phyloP scores from a whole-genome alignment of 2,113 vertebrate species.

The Tupaia tana region DNA sequence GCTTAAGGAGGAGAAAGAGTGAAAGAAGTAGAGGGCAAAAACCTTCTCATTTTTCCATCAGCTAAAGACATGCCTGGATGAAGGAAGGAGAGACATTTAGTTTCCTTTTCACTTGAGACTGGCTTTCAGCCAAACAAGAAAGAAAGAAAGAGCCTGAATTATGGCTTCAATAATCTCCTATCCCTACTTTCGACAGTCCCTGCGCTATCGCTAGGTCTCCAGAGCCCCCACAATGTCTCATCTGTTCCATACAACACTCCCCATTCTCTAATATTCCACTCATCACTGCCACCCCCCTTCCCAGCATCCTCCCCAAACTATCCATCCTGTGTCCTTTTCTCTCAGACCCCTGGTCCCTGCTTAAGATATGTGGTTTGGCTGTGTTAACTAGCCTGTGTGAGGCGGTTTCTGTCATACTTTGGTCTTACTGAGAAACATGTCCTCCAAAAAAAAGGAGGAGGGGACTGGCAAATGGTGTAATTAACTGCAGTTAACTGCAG shows the following conservation, averaged over 20 bases:
- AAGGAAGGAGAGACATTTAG: background rate
- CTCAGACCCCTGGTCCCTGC: background rate
- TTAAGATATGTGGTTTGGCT: accelerated
- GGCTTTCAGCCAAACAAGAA: background rate
- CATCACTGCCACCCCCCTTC: accelerated
- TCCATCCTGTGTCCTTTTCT: background rate
- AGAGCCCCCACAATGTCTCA: background rate
- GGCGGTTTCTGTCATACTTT: background rate
- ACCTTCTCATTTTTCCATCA: background rate
- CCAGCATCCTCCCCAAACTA: accelerated
- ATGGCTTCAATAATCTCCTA: background rate
- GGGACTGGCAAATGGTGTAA: too few relatives aligned
- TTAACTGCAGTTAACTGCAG: too few relatives aligned
- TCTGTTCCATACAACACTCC: background rate
- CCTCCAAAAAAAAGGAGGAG: background rate
- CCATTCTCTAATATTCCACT: background rate
- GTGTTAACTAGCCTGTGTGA: background rate
- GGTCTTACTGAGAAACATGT: background rate
- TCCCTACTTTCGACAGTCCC: background rate
- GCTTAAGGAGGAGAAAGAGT: conserved; percentile 3
- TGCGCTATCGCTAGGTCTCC: accelerated
- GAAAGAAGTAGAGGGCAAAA: background rate
- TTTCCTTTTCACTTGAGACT: background rate
- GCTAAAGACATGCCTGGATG: accelerated
- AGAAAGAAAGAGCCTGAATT: background rate